Conservation (phyloP, 1,140 invertebrate genomes). For the Hypsibius dujardini region DNA sequence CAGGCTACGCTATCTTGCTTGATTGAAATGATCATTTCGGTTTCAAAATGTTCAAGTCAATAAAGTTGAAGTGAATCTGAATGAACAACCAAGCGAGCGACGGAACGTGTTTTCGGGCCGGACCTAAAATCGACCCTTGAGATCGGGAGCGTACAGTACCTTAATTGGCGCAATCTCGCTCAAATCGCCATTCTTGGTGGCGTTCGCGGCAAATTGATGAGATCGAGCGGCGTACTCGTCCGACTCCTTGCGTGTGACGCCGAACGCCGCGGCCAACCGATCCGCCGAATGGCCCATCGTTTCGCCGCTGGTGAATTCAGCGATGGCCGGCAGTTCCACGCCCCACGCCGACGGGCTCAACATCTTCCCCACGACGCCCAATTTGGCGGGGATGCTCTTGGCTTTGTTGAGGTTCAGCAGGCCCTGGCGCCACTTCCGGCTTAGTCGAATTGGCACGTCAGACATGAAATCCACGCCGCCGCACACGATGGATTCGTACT, state of each 20-base stretch:
- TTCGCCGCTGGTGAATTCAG: conserved; percentile 92
- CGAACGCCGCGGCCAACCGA: conserved; percentile 79
- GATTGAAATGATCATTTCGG: too few species aligned
- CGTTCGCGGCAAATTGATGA: conserved; percentile 69
- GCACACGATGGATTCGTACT: conserved; percentile 68
- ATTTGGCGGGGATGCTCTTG: conserved; percentile 58
- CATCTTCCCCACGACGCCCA: conserved; percentile 45
- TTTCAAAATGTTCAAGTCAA: too few species aligned
- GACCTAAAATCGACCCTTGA: too few species aligned
- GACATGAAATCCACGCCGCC: conserved; percentile 97
- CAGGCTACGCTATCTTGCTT: too few species aligned
- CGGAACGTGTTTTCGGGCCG: too few species aligned
- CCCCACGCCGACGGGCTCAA: conserved; percentile 23
- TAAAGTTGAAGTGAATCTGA: too few species aligned
- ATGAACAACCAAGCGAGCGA: too few species aligned
- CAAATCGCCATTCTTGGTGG: conserved; percentile 66
- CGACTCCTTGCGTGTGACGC: conserved; percentile 54
- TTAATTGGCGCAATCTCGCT: conserved; percentile 72
- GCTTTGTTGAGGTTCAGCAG: conserved; percentile 78
- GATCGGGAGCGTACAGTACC: conserved; percentile 30
- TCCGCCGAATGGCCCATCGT: conserved; percentile 96
- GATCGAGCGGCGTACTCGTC: conserved; percentile 86
- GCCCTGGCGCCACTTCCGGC: conserved; percentile 68
- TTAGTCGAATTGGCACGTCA: conserved; percentile 89
- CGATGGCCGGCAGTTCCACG: conserved; percentile 62